Base-by-base conservation (phyloP, 2,113 vertebrate species). In the Rhegmatorhina hoffmannsi region DNA sequence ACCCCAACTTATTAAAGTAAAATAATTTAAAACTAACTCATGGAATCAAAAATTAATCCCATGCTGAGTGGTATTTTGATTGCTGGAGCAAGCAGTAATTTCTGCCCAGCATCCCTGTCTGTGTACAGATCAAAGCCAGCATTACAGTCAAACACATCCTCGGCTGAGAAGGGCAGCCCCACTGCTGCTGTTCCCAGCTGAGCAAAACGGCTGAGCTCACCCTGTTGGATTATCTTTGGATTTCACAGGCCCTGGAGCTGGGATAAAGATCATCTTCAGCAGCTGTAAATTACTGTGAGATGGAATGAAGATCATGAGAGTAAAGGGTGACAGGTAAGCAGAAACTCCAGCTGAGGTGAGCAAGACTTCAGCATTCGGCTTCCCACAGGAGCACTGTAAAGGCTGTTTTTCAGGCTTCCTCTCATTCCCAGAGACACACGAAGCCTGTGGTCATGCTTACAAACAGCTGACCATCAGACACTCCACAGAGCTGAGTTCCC, bases 61-160 rank as follows among this genome's bases (percentile, higher is more conserved):
- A 90, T 78, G 93, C 90, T 96, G 92, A 90, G 86, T 64, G 64
- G 49, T 84, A 88, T 92, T 91, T 86, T 90, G 88, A 88, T 86
- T 95, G 47, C 92, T 92, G 85, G 90, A 94, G 83, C 85, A 94
- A 83, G 50, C 67, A 90, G 28, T 58, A 87, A 89, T 84, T 95
- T 70, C 81, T 85, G 58, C 69, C 87, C 78, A 87, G 81, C 74
- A 83, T 60, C 66, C 25, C 58, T 85, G 43, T 36, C 92, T 40
- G 24, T 4, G 8, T 19, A 36, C 52, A 63, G 63, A 95, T 92
- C 88, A 91, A 92, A 91, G 80, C 6, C 68, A 52, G 50, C 15
- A 25, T 23, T 66, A 60, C 2, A 26, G 68, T 47, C 31, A 84
- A 88, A 88, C 64, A 66, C 70, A 90, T 56, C 83, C 64, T 59